Base-by-base conservation (phyloP, 1,140 invertebrate genomes). In the Littorina saxatilis region DNA sequence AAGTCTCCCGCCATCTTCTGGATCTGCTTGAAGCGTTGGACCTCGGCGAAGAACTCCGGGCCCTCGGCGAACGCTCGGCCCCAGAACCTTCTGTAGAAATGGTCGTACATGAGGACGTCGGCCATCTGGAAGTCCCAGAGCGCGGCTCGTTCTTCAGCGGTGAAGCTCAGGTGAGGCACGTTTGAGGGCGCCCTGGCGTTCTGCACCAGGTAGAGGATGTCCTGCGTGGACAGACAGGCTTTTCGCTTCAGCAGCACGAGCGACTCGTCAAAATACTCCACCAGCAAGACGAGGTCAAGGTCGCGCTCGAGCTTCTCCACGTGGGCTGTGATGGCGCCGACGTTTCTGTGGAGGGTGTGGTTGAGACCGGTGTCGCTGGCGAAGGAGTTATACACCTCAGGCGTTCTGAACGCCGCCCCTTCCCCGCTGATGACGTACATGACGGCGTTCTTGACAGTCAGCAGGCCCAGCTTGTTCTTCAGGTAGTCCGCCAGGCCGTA, bases 181-280 rank as follows among this genome's bases (percentile, higher is more conserved):
- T 79, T 68, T 9, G 23, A 37, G 2, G 2, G 52, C 39, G 75
- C 55, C 17, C 80, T 63, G 1, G 29, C 55, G 35, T 87, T 85
- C 52, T 75, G 83, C 15, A 17, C 29, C 27, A 84, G 37, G 82
- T 90, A 92, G 0, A 92, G 68, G 7, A 94, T 89, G 78, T 93
- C 90, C 58, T 91, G 88, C 29, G 92, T 86, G 9, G 91, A 84
- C 93, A 94, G 94, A 76, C 92, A 93, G 55, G 94, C 89, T 7
- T 91, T 82, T 72, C 94, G 85, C 50, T 90, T 89, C 50, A 94
- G 82, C 9, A 94, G 84, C 52, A 94, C 88, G 43, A 94, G 86
- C 3, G 93, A 94, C 83, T 93, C 93, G 82, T 94, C 93, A 87
- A 94, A 93, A 75, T 92, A 89, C 86, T 94, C 93, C 3, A 92